A percentile compares a stretch with the other conserved stretches of the same genome.
Conservation (phyloP, 2,113 vertebrate genomes). For the Probosciger aterrimus region DNA sequence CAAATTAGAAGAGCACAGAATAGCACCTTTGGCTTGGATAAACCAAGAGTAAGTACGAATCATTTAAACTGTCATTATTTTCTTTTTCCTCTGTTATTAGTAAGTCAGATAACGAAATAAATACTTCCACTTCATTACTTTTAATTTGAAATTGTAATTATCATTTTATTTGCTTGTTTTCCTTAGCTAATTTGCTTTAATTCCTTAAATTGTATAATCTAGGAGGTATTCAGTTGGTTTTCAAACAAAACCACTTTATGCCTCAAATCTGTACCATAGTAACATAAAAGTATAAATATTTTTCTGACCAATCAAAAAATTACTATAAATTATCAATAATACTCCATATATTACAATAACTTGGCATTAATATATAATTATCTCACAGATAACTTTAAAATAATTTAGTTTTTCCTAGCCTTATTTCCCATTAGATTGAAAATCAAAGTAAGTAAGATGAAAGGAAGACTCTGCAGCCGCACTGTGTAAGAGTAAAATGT, state of each 20-base stretch:
- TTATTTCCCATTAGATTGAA: not conserved
- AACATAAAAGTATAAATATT: not conserved
- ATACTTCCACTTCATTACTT: not conserved
- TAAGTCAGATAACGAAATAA: not conserved
- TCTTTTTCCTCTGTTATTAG: not conserved
- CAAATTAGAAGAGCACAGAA: slow-evolving; percentile 89
- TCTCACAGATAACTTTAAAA: not conserved
- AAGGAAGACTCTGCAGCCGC: not conserved
- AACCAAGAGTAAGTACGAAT: slow-evolving; percentile 83
- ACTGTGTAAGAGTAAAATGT: not conserved
- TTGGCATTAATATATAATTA: not conserved
- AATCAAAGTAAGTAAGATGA: not conserved
- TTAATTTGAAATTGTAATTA: not conserved
- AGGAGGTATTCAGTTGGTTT: not conserved
- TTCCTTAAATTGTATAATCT: not conserved
- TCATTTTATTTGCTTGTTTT: not conserved
- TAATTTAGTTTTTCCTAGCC: not conserved
- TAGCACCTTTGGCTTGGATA: slow-evolving; percentile 93
- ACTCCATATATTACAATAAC: not conserved
- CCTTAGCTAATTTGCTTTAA: not conserved
- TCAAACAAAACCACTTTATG: not conserved
- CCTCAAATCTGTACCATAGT: not conserved
- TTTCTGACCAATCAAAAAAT: not conserved
- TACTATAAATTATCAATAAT: not conserved
- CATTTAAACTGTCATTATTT: not conserved